Evolutionary conservation across 2,888 invertebrate genomes (phyloP).

Genomic region (Anodontia alba): DNA sequence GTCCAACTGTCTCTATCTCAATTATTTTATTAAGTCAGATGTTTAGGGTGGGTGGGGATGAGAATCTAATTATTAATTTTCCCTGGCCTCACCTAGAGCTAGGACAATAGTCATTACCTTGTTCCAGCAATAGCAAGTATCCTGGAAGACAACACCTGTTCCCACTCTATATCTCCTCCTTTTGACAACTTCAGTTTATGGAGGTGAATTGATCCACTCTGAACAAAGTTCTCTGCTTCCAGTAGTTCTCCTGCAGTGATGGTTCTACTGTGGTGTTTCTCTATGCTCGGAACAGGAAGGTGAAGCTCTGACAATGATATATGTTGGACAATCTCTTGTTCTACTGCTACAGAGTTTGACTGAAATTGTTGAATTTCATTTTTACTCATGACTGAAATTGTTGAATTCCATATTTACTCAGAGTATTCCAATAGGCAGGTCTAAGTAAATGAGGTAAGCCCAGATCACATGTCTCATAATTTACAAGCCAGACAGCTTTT

Average conservation of each 20-base stretch:
- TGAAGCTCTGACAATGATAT: constrained; percentile 71
- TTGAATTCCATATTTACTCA: no score
- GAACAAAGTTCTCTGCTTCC: constrained; percentile 82
- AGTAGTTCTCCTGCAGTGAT: constrained; percentile 61
- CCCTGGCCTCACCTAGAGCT: no score
- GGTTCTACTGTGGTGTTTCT: constrained; percentile 53
- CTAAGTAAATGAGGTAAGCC: no score
- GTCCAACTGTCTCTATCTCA: no score
- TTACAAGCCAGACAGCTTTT: no score
- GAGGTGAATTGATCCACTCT: constrained; percentile 71
- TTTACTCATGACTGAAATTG: no score
- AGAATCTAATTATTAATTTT: no score
- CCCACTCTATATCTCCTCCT: constrained; percentile 78
- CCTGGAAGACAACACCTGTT: constrained; percentile 78
- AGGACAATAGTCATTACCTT: no score
- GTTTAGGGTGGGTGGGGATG: no score
- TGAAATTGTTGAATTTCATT: background rate
- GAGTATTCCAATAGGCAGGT: no score
- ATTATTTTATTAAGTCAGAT: no score
- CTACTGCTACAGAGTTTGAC: constrained; percentile 24
- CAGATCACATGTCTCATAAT: no score
- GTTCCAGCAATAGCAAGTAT: constrained; percentile 79
- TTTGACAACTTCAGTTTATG: constrained; percentile 75
- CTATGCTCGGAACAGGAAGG: constrained; percentile 73
- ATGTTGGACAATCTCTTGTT: constrained; percentile 60